Percentiles rank a stretch among this genome's conserved stretches.
Conservation (phyloP, 2,888 invertebrate species). For the Acanthococcus lagerstroemiae region DNA sequence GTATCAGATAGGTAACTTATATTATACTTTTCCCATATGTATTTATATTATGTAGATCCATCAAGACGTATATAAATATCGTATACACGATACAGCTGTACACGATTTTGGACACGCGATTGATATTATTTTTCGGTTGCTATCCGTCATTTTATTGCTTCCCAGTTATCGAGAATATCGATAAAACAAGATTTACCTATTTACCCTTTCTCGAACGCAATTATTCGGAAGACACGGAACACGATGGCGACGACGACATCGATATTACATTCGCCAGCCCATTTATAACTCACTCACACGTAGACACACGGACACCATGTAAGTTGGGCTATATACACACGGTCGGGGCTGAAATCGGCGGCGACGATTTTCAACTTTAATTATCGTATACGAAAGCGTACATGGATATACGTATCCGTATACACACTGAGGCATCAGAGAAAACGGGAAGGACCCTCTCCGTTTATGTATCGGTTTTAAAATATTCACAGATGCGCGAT, state of each 20-base stretch:
- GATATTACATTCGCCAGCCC: background rate
- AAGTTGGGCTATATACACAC: too few species aligned
- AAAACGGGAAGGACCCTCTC: background rate
- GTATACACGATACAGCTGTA: background rate
- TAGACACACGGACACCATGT: too few species aligned
- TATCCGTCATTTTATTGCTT: slow-evolving; percentile 22
- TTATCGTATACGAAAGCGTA: too few species aligned
- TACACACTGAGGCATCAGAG: too few species aligned
- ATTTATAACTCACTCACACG: background rate
- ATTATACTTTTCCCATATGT: too few species aligned
- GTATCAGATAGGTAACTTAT: too few species aligned
- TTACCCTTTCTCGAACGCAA: background rate
- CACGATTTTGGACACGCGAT: slow-evolving; percentile 21
- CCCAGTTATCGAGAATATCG: slow-evolving; percentile 22
- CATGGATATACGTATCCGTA: too few species aligned
- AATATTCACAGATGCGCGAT: background rate
- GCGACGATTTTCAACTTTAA: background rate
- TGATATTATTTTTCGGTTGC: slow-evolving; percentile 22
- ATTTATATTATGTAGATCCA: too few species aligned
- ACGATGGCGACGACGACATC: background rate
- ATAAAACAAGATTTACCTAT: slow-evolving; percentile 15
- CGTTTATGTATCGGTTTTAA: background rate
- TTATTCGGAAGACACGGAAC: background rate
- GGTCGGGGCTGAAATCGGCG: background rate
- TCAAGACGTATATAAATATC: too few species aligned